Conservation (phyloP, 2,113 vertebrate genomes). For the Crotalus horridus region DNA sequence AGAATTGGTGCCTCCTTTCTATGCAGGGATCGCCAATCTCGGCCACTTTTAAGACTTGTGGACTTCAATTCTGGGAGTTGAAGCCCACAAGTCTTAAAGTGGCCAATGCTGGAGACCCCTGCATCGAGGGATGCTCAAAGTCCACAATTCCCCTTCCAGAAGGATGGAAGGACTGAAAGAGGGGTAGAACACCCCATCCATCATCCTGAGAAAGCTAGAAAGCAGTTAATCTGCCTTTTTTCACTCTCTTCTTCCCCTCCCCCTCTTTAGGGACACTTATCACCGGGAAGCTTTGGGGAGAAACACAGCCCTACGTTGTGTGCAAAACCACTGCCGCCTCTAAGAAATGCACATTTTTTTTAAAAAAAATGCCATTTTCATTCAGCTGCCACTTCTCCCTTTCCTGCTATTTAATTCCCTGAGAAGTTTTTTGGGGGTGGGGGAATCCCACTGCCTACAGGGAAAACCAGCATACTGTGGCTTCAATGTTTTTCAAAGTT, state of each 20-base stretch:
- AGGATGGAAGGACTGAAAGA: not conserved
- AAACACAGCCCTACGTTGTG: not conserved
- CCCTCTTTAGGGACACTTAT: not conserved
- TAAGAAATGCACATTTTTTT: not conserved
- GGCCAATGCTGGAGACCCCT: not conserved
- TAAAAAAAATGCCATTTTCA: not conserved
- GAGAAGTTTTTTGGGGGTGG: not conserved
- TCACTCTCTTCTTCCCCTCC: accelerated
- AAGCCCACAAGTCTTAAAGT: not conserved
- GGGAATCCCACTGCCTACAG: accelerated
- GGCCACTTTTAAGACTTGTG: not conserved
- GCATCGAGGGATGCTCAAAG: not conserved
- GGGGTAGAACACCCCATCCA: not conserved
- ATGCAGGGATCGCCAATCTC: not conserved
- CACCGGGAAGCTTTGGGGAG: not conserved
- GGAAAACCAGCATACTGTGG: not conserved
- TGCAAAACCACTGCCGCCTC: not conserved
- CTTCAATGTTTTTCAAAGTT: not conserved
- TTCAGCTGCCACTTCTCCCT: not conserved
- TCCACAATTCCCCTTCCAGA: not conserved
- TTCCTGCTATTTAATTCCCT: not conserved
- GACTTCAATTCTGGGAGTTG: not conserved
- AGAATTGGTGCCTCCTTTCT: slow-evolving; percentile 3
- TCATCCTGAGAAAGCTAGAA: not conserved
- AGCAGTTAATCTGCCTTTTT: not conserved